These are phyloP conservation scores for Suricata suricatta DNA, from an alignment of 2,113 vertebrate species.

Conservation along the genomic window DNA sequence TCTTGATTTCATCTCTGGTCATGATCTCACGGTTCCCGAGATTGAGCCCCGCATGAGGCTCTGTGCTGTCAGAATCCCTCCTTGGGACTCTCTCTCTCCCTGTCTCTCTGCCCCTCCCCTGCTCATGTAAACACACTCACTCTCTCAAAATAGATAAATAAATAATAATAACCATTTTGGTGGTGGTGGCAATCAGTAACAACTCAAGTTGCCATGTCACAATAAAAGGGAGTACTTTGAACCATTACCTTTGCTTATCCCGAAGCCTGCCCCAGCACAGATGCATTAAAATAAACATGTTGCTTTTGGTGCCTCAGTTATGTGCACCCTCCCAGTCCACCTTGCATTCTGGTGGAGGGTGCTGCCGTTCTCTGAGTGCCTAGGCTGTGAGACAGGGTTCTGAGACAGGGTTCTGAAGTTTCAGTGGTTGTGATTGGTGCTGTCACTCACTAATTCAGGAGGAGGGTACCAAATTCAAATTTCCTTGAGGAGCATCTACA, in stretches of 20 bases:
- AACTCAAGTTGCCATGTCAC: not conserved
- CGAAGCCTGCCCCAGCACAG: not conserved
- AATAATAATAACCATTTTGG: no score
- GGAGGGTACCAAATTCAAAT: conserved; percentile 78
- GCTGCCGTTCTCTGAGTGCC: conserved; percentile 77
- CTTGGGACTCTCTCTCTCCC: no score
- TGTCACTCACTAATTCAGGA: conserved; percentile 79
- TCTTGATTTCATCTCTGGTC: no score
- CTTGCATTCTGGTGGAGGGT: conserved; percentile 69
- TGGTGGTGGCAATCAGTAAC: not conserved
- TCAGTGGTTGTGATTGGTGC: conserved; percentile 76
- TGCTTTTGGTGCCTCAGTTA: conserved; percentile 57
- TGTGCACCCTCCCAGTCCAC: conserved; percentile 43
- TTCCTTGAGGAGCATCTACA: conserved; percentile 76
- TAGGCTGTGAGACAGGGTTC: conserved; percentile 74
- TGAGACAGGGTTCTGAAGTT: conserved; percentile 76
- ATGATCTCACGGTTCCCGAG: no score
- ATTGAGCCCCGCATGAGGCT: no score
- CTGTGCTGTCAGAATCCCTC: no score
- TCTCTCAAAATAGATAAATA: no score
- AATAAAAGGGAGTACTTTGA: not conserved
- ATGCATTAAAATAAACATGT: conserved; percentile 50
- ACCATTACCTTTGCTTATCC: no score
- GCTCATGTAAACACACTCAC: no score
- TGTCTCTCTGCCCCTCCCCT: no score